Percentiles rank a stretch among this genome's conserved stretches.
phyloP scores from a whole-genome alignment of 2,888 invertebrate genomes.

The Thyatira batis region DNA sequence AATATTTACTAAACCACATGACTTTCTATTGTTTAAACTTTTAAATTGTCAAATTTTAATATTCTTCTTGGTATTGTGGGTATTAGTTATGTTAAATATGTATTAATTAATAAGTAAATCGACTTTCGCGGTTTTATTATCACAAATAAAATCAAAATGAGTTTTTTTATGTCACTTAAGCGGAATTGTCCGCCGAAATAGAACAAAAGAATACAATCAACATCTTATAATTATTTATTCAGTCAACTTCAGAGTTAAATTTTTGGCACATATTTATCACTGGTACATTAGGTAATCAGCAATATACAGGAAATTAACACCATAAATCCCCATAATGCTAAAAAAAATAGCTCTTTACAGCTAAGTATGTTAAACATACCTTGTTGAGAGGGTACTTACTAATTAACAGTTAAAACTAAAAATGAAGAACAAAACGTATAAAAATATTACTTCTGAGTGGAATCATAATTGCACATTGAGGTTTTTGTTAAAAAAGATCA shows the following conservation, averaged over 20 bases:
- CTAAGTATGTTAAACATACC: conserved; percentile 1
- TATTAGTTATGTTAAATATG: conserved; percentile 6
- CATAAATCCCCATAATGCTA: conserved; percentile 1
- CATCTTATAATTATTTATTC: conserved; percentile 7
- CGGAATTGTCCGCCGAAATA: conserved; percentile 2
- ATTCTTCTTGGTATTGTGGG: conserved; percentile 4
- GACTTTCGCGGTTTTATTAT: conserved; percentile 5
- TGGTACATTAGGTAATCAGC: conserved; percentile 1
- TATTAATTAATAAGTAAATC: conserved; percentile 6
- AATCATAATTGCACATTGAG: conserved; percentile 5
- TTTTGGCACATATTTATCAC: conserved; percentile 1
- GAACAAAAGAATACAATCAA: background rate
- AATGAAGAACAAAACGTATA: conserved; percentile 7
- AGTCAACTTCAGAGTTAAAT: conserved; percentile 2
- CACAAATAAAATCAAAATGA: conserved; percentile 7
- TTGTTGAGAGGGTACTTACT: conserved; percentile 1
- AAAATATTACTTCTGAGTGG: conserved; percentile 8
- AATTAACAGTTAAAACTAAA: conserved; percentile 5
- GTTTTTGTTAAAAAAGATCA: background rate
- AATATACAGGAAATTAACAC: conserved; percentile 1
- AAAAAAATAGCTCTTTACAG: conserved; percentile 1
- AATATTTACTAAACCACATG: conserved; percentile 4
- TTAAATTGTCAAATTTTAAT: conserved; percentile 6
- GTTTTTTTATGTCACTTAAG: conserved; percentile 7
- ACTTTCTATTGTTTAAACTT: conserved; percentile 7